Evolutionary conservation across 2,797 vertebrate species (phyloP).

Genomic region (Sebastes hubbsi): DNA sequence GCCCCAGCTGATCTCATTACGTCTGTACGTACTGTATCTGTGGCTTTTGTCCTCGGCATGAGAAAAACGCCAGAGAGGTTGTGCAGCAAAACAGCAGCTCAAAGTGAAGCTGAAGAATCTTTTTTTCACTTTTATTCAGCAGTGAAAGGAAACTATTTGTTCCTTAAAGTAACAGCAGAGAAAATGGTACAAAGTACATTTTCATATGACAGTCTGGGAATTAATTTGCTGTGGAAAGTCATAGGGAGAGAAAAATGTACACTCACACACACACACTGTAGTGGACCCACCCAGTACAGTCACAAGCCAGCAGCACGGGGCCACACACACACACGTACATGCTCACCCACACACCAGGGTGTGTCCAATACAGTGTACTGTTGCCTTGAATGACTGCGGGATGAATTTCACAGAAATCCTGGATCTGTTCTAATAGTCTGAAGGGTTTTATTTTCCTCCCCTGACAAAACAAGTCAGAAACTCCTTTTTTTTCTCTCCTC

Average conservation of each 20-base stretch:
- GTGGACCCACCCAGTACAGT: constrained; percentile 53
- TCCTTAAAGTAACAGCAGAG: background rate
- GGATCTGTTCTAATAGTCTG: constrained; percentile 33
- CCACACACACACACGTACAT: constrained; percentile 63
- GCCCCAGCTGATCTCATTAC: constrained; percentile 28
- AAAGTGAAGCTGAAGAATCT: constrained; percentile 5
- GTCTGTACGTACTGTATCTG: background rate
- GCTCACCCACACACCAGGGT: constrained; percentile 59
- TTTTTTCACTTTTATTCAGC: background rate
- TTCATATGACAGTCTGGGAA: constrained; percentile 10
- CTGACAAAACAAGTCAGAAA: constrained; percentile 32
- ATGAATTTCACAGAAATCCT: constrained; percentile 53
- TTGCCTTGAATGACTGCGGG: constrained; percentile 43
- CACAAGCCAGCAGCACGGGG: constrained; percentile 48
- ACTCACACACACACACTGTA: constrained; percentile 36
- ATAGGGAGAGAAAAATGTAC: constrained; percentile 23
- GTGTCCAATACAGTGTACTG: constrained; percentile 55
- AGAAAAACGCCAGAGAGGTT: background rate
- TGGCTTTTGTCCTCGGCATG: background rate
- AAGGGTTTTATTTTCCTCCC: constrained; percentile 21
- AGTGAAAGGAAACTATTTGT: constrained; percentile 2
- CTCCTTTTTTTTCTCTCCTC: background rate
- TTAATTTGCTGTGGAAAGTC: constrained; percentile 36
- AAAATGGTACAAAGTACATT: constrained; percentile 7
- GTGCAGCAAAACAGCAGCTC: constrained; percentile 10